A percentile compares a stretch with the other conserved stretches of the same genome.
phyloP scores from a whole-genome alignment of 2,797 vertebrate species.

The Nyctibius grandis region DNA sequence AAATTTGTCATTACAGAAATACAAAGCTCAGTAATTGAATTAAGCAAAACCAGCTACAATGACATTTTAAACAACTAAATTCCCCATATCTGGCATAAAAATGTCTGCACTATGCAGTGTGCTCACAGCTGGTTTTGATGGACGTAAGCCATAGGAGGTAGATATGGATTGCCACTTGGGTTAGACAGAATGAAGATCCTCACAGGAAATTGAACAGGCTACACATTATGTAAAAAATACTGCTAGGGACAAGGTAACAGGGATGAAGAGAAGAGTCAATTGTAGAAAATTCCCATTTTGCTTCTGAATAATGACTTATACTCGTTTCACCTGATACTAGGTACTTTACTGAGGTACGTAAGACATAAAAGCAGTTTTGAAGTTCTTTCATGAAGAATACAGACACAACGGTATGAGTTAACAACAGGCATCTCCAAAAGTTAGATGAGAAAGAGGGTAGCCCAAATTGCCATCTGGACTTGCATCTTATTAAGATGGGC shows the following conservation, averaged over 20 bases:
- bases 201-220: slow-evolving; percentile 13
- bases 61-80: not conserved
- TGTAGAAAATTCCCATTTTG: not conserved
- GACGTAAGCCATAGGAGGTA: not conserved
- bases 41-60: not conserved
- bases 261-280: not conserved
- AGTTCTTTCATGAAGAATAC: not conserved
- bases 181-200: not conserved
- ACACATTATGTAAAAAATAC: not conserved
- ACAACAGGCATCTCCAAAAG: not conserved
- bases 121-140: slow-evolving; percentile 21
- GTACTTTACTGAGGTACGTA: not conserved
- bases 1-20: not conserved
- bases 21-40: not conserved
- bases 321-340: not conserved
- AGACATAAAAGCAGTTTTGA: not conserved
- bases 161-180: not conserved
- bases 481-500: not conserved
- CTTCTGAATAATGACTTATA: not conserved
- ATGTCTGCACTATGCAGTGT: not conserved
- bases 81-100: not conserved
- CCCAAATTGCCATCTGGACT: not conserved
- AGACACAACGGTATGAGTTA: not conserved
- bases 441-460: not conserved
- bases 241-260: not conserved